Evolutionary conservation across 2,797 vertebrate species (phyloP).

Genomic region (Cynopterus sphinx): DNA sequence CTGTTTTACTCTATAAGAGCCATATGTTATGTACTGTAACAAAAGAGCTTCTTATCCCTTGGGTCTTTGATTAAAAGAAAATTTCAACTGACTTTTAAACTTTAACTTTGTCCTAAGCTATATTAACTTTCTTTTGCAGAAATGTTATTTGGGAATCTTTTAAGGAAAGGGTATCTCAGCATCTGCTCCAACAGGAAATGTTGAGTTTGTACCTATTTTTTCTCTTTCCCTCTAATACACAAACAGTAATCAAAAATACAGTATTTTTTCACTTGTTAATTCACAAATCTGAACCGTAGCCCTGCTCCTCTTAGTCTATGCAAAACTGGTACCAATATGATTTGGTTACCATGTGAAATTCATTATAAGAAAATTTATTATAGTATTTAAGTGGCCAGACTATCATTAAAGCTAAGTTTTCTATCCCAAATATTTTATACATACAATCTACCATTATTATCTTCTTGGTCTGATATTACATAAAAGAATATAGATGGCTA

Average conservation of each 20-base stretch:
- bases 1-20: conserved; percentile 58
- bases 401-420: neutral
- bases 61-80: conserved; percentile 73
- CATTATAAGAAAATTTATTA: neutral
- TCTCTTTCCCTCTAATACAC: neutral
- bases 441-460: neutral
- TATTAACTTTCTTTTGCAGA: neutral
- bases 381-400: neutral
- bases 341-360: neutral
- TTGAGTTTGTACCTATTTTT: neutral
- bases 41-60: conserved; percentile 58
- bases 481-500: neutral
- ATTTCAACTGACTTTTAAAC: conserved; percentile 53
- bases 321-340: conserved; percentile 1
- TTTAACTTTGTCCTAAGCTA: conserved; percentile 20
- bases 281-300: neutral
- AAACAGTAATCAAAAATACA: neutral
- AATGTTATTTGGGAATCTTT: neutral
- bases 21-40: conserved; percentile 67
- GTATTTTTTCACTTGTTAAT: neutral
- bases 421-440: neutral
- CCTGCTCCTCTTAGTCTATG: neutral
- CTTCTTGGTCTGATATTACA: neutral
- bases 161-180: neutral
- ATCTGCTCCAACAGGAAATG: neutral